Evolutionary conservation across 2,113 vertebrate genomes (phyloP), one percentile per base, ranked within the genome.

Genomic region (Aegotheles bennettii): DNA sequence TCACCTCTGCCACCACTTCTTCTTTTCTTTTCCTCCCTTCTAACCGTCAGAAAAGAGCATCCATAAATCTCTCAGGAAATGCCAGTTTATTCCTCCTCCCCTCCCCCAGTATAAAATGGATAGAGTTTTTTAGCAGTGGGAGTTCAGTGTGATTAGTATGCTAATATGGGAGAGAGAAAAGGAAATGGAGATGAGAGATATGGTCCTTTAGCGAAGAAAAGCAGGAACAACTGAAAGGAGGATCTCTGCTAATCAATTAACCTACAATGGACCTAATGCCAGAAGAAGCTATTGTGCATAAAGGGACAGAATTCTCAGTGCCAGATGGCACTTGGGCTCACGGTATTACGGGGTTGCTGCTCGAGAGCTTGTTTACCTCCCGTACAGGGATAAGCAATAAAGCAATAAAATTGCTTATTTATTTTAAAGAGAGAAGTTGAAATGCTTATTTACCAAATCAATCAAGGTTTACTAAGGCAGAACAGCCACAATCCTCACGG

Each of bases 361-460:
- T 95, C 5, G 2, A 84, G 77, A 96, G 93, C 82, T 95, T 94
- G 95, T 96, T 97, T 96, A 94, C 57, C 95, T 96, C 95, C 97
- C 92, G 36, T 90, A 93, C 86, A 96, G 93, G 92, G 94, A 96
- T 94, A 97, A 96, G 97, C 95, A 96, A 96, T 97, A 97, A 97
- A 92, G 95, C 89, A 97, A 71, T 97, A 98, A 98, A 98, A 97
- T 96, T 95, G 93, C 90, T 96, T 97, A 96, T 96, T 95, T 95
- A 96, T 97, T 97, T 97, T 97, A 97, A 97, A 97, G 96, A 96
- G 95, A 96, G 86, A 94, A 94, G 84, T 97, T 97, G 97, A 97
- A 97, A 97, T 97, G 95, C 96, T 96, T 97, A 97, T 96, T 97
- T 97, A 97, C 92, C 90, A 94, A 97, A 97, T 97, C 95, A 97